Evolutionary conservation across 2,888 invertebrate species (phyloP).

Genomic region (Pyrgus malvae): DNA sequence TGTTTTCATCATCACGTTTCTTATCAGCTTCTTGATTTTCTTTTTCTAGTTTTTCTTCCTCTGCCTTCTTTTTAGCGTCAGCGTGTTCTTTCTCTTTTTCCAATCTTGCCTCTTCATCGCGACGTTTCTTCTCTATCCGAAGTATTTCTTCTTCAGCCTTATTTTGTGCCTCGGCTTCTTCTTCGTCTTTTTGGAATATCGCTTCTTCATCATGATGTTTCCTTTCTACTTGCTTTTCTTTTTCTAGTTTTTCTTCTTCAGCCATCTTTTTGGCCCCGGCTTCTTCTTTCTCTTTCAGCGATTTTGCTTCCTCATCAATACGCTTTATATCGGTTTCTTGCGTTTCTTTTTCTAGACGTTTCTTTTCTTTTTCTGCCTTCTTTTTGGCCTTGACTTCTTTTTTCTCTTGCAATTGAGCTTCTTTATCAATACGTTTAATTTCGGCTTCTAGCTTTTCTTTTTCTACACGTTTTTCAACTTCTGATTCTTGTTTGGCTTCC

Average conservation of each 20-base stretch:
- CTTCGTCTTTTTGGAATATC: background rate
- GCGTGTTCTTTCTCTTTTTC: conserved; percentile 6
- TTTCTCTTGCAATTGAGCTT: background rate
- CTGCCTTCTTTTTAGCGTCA: conserved; percentile 14
- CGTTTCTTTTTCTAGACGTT: background rate
- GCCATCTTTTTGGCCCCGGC: background rate
- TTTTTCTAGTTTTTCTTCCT: conserved; percentile 2
- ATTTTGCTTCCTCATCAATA: conserved; percentile 8
- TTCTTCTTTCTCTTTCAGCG: conserved; percentile 32
- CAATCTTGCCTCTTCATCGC: background rate
- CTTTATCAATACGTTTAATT: background rate
- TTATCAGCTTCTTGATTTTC: too few species aligned
- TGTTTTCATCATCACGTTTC: background rate
- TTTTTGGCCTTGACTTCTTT: background rate
- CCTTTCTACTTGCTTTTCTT: background rate
- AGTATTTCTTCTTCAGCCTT: conserved; percentile 23
- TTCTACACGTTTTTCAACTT: conserved; percentile 21
- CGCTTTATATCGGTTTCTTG: background rate
- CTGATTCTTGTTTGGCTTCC: background rate
- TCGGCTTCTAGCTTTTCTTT: conserved; percentile 26
- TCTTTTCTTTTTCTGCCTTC: background rate
- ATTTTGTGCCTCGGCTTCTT: background rate
- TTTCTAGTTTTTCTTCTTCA: background rate
- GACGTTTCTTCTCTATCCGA: background rate
- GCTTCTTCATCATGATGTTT: background rate